Percentiles rank a stretch among this genome's conserved stretches.
Evolutionary conservation across 2,888 invertebrate genomes (phyloP).

Genomic region (Macrosoma leucophasiata): DNA sequence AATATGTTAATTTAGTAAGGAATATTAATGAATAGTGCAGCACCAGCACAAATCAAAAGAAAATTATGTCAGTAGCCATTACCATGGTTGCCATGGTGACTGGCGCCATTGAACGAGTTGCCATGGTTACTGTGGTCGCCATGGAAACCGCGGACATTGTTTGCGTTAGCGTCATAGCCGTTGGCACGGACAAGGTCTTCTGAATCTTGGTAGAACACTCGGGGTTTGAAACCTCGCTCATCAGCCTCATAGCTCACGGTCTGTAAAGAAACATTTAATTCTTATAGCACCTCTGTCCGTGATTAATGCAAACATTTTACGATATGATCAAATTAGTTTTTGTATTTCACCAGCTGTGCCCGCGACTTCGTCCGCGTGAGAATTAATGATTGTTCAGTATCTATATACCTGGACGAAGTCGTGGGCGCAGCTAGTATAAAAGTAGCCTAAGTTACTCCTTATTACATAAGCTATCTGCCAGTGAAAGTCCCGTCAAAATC

Average conservation of each 20-base stretch:
- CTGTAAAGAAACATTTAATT: slow-evolving; percentile 50
- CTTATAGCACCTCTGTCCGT: too few relatives aligned
- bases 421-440: too few relatives aligned
- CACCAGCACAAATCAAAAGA: slow-evolving; percentile 2
- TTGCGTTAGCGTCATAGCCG: slow-evolving; percentile 53
- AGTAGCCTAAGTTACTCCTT: too few relatives aligned
- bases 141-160: slow-evolving; percentile 33
- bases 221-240: slow-evolving; percentile 80
- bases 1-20: too few relatives aligned
- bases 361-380: too few relatives aligned
- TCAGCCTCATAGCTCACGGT: slow-evolving; percentile 83
- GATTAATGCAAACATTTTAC: too few relatives aligned
- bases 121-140: slow-evolving; percentile 31
- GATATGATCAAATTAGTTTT: too few relatives aligned
- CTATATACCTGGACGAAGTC: too few relatives aligned
- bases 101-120: slow-evolving; percentile 28
- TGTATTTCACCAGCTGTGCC: too few relatives aligned
- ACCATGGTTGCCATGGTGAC: slow-evolving; percentile 24
- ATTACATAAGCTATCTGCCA: too few relatives aligned
- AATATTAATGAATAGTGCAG: slow-evolving; percentile 5
- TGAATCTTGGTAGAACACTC: slow-evolving; percentile 78
- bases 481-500: too few relatives aligned
- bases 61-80: slow-evolving; percentile 31
- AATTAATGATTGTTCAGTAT: too few relatives aligned
- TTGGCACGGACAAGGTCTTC: slow-evolving; percentile 40